These are phyloP conservation scores for Pygocentrus nattereri DNA, from an alignment of 2,797 vertebrate genomes.

Conservation along the genomic window DNA sequence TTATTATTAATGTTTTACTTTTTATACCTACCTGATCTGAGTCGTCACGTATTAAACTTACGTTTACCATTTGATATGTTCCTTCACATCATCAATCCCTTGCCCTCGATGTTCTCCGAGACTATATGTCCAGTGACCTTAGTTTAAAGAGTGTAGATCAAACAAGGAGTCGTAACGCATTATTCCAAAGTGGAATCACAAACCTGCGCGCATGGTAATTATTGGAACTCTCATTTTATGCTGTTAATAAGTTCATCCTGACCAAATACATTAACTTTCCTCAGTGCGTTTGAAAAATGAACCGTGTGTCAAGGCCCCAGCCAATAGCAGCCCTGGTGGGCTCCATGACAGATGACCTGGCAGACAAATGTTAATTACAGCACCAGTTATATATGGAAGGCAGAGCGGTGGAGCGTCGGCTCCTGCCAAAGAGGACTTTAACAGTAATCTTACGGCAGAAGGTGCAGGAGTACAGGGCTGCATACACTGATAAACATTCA, in stretches of 20 bases:
- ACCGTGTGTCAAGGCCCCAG: background rate
- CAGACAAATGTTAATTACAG: slow-evolving; percentile 57
- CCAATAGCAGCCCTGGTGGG: slow-evolving; percentile 10
- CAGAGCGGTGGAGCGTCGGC: slow-evolving; percentile 16
- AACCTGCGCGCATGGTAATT: background rate
- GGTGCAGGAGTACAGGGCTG: background rate
- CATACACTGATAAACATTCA: background rate
- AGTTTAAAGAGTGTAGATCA: background rate
- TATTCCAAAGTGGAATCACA: background rate
- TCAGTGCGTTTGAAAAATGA: slow-evolving; percentile 4
- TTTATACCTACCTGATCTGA: too few species aligned
- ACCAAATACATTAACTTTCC: background rate
- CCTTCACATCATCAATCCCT: too few species aligned
- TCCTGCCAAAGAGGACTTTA: slow-evolving; percentile 1
- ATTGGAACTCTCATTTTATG: background rate
- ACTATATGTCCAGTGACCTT: too few species aligned
- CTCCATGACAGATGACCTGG: slow-evolving; percentile 43
- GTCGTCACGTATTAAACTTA: too few species aligned
- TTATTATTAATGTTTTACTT: too few species aligned
- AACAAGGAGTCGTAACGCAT: background rate
- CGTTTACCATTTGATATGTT: too few species aligned
- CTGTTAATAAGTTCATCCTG: background rate
- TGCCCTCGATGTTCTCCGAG: too few species aligned
- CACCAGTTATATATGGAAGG: slow-evolving; percentile 37
- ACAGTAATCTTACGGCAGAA: slow-evolving; percentile 4